Evolutionary conservation across 2,797 vertebrate species (phyloP).

Genomic region (Poecilia wingei): DNA sequence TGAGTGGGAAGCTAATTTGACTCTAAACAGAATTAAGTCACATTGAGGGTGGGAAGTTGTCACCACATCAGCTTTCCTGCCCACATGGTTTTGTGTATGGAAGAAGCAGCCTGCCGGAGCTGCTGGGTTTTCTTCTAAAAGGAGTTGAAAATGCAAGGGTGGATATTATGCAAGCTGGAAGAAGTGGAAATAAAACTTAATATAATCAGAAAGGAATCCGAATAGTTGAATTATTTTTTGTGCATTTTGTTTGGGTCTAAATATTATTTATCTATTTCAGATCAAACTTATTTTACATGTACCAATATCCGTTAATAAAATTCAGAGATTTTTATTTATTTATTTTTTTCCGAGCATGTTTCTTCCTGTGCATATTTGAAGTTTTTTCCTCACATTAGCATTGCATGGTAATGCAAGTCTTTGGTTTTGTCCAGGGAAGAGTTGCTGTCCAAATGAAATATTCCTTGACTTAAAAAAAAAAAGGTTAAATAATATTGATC

Average conservation of each 20-base stretch:
- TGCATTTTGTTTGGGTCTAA: not conserved
- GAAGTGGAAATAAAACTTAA: conserved; percentile 5
- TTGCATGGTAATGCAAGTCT: not conserved
- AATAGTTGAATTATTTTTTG: conserved; percentile 16
- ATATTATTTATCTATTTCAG: not conserved
- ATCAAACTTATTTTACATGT: not conserved
- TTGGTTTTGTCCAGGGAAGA: conserved; percentile 1
- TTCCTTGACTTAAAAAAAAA: not conserved
- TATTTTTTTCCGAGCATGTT: not conserved
- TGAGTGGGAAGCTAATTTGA: conserved; percentile 82
- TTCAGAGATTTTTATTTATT: not conserved
- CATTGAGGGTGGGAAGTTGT: conserved; percentile 82
- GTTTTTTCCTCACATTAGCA: not conserved
- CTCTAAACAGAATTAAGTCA: conserved; percentile 83
- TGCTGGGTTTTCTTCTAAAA: conserved; percentile 38
- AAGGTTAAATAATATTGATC: not conserved
- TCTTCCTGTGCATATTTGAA: not conserved
- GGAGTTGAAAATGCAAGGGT: conserved; percentile 34
- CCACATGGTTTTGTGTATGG: conserved; percentile 68
- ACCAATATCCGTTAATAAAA: not conserved
- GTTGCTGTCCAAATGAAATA: not conserved
- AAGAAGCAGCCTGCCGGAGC: conserved; percentile 57
- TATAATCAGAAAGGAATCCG: conserved; percentile 4
- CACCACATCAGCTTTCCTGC: conserved; percentile 75
- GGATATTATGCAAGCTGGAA: not conserved